A percentile compares a stretch with the other conserved stretches of the same genome.
These are phyloP conservation scores for Hippocampus mohnikei DNA, from an alignment of 2,113 vertebrate genomes.

Conservation along the genomic window DNA sequence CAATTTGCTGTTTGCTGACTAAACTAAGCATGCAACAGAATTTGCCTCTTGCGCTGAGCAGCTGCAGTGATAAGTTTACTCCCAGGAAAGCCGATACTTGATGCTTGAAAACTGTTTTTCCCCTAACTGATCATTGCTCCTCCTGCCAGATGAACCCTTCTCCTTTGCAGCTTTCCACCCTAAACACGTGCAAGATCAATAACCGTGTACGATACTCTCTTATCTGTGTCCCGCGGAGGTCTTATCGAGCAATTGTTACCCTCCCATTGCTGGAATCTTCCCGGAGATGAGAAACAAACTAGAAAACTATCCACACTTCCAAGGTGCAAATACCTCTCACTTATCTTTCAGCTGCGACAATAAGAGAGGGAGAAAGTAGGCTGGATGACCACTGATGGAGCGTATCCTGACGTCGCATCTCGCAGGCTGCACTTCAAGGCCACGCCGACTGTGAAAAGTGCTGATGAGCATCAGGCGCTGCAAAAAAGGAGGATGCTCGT, in stretches of 20 bases:
- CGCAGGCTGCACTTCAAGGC: conserved; percentile 10
- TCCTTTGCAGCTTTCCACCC: conserved; percentile 53
- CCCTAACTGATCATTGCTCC: not conserved
- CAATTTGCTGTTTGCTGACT: not conserved
- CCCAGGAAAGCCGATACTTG: not conserved
- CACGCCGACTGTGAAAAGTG: conserved; percentile 19
- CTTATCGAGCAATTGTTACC: conserved; percentile 67
- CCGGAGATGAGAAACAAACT: conserved; percentile 53
- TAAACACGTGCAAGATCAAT: conserved; percentile 69
- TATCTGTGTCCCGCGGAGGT: conserved; percentile 57
- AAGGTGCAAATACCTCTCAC: conserved; percentile 50
- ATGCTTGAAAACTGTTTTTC: not conserved
- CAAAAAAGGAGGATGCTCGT: conserved; percentile 5
- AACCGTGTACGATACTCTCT: conserved; percentile 55
- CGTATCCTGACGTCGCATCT: conserved; percentile 34
- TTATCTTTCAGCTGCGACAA: conserved; percentile 49
- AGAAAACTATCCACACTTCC: conserved; percentile 44
- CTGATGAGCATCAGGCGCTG: conserved; percentile 40
- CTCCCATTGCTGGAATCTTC: conserved; percentile 64
- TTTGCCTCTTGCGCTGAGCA: not conserved
- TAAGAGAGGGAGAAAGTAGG: conserved; percentile 11
- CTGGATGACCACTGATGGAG: conserved; percentile 20
- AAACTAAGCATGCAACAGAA: not conserved
- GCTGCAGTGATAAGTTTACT: not conserved
- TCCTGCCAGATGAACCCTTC: not conserved